Conservation (phyloP, 2,113 vertebrate species). For the Lepus timidus region DNA sequence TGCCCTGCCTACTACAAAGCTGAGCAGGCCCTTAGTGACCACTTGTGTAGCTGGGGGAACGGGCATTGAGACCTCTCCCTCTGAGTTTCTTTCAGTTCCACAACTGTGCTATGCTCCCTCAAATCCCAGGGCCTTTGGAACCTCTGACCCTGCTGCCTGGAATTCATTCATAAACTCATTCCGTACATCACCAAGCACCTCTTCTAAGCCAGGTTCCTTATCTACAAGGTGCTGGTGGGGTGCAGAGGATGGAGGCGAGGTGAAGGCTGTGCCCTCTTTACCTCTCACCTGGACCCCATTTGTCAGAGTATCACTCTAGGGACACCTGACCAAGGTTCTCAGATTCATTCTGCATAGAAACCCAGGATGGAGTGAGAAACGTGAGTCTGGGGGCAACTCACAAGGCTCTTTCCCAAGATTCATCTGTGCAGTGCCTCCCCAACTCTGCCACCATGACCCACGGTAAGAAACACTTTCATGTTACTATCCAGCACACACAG, state of each 20-base stretch:
- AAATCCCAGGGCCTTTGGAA: neutral
- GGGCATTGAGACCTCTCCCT: neutral
- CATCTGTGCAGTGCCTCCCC: neutral
- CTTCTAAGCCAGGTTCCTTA: neutral
- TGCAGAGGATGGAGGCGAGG: neutral
- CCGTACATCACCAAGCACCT: neutral
- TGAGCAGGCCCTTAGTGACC: too few relatives aligned
- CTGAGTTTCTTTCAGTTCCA: neutral
- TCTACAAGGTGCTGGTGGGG: neutral
- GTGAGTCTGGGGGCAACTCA: neutral
- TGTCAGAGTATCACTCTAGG: neutral
- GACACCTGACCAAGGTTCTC: neutral
- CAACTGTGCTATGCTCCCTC: neutral
- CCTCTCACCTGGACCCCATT: neutral
- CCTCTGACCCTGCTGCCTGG: neutral
- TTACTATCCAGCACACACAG: neutral
- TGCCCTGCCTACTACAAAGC: neutral
- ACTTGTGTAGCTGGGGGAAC: neutral
- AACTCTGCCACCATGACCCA: neutral
- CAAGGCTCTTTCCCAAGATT: neutral
- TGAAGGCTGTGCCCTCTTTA: neutral
- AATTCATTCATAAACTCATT: neutral
- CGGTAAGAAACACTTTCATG: neutral
- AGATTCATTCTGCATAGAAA: neutral
- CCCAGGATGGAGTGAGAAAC: neutral